phyloP scores from a whole-genome alignment of 2,888 invertebrate genomes.

The Chymomyza procnemis region DNA sequence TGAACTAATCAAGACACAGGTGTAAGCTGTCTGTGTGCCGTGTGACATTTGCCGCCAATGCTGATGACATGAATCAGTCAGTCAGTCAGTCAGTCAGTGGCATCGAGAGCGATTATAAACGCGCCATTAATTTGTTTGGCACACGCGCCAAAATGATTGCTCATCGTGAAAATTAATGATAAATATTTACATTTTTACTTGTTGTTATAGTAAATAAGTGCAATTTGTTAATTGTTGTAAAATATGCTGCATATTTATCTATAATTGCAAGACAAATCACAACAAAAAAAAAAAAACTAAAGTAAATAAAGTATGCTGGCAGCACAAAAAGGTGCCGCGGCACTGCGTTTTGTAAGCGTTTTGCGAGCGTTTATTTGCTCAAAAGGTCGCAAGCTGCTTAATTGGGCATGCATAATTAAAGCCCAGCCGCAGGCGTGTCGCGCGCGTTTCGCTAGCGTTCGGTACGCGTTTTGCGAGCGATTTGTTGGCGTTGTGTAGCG shows the following conservation, averaged over 20 bases:
- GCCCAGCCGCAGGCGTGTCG: background rate
- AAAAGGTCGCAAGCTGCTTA: conserved; percentile 60
- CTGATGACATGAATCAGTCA: conserved; percentile 60
- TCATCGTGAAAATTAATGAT: conserved; percentile 63
- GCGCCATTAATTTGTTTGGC: conserved; percentile 50
- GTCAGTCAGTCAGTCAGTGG: no score
- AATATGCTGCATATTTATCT: conserved; percentile 59
- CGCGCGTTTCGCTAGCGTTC: background rate
- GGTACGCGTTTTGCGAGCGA: background rate
- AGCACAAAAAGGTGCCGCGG: conserved; percentile 58
- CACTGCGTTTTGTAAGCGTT: conserved; percentile 34
- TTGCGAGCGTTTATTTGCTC: conserved; percentile 4
- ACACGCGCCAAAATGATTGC: conserved; percentile 69
- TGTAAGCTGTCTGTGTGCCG: background rate
- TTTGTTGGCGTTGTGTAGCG: background rate
- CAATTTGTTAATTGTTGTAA: conserved; percentile 68
- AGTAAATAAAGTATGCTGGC: background rate
- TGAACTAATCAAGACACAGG: background rate
- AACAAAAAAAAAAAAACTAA: conserved; percentile 6
- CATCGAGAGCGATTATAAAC: conserved; percentile 41
- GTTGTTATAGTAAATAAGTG: conserved; percentile 36
- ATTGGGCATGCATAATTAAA: conserved; percentile 60
- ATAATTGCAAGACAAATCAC: conserved; percentile 53
- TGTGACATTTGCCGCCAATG: background rate
- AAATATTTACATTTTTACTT: conserved; percentile 53